A percentile compares a stretch with the other conserved stretches of the same genome.
These are phyloP conservation scores for Pterobdella sp. DNA, from an alignment of 2,888 invertebrate species.

Conservation along the genomic window DNA sequence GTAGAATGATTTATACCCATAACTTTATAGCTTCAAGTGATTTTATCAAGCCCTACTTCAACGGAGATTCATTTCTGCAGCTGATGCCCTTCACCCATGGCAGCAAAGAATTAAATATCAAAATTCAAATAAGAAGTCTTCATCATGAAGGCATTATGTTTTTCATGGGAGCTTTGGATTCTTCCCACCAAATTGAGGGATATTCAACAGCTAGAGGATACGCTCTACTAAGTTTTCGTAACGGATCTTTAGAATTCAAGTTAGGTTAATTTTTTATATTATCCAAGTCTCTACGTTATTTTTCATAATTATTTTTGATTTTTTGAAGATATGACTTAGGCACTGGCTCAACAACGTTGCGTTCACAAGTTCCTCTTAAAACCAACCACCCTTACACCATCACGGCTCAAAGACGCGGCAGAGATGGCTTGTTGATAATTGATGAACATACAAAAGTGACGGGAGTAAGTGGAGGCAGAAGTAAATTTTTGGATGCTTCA, in stretches of 20 bases:
- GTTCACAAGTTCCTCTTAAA: conserved; percentile 18
- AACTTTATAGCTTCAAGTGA: conserved; percentile 6
- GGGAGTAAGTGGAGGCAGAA: conserved; percentile 28
- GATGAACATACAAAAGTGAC: conserved; percentile 22
- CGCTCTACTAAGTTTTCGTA: conserved; percentile 17
- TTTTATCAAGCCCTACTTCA: conserved; percentile 23
- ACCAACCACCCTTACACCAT: conserved; percentile 23
- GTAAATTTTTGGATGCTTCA: conserved; percentile 18
- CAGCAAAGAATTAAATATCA: conserved; percentile 21
- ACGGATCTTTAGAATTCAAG: conserved; percentile 32
- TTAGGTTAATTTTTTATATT: not conserved
- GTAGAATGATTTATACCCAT: too few relatives aligned
- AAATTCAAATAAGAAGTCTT: conserved; percentile 28
- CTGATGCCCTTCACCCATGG: conserved; percentile 22
- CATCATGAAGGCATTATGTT: conserved; percentile 26
- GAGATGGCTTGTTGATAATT: conserved; percentile 30
- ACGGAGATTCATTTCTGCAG: conserved; percentile 25
- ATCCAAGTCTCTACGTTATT: not conserved
- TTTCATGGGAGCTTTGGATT: conserved; percentile 24
- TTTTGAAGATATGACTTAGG: conserved; percentile 31
- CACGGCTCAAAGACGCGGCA: conserved; percentile 25
- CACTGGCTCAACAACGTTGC: conserved; percentile 30
- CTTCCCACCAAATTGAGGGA: not conserved
- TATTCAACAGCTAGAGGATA: conserved; percentile 10
- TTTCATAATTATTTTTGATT: conserved; percentile 3